A percentile compares a stretch with the other conserved stretches of the same genome.
These are phyloP conservation scores for Tillus elongatus DNA, from an alignment of 2,888 invertebrate genomes.

Conservation along the genomic window DNA sequence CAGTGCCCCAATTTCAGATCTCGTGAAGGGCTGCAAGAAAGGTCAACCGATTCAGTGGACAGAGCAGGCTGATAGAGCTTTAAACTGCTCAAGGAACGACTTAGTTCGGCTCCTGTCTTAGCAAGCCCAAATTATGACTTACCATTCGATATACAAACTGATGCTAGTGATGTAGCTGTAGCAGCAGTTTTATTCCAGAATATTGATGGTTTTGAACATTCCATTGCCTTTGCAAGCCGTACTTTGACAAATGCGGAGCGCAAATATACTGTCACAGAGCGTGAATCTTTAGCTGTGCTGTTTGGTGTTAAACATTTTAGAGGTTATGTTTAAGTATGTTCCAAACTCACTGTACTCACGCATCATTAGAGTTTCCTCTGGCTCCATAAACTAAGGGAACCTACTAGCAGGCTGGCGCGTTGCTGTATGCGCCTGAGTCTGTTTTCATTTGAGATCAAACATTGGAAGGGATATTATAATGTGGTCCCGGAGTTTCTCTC, in stretches of 20 bases:
- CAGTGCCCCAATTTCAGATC: slow-evolving; percentile 9
- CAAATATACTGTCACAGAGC: slow-evolving; percentile 16
- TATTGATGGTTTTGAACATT: slow-evolving; percentile 12
- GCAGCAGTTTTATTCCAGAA: not conserved
- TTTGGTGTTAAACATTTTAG: slow-evolving; percentile 9
- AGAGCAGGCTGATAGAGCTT: slow-evolving; percentile 8
- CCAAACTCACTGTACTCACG: slow-evolving; percentile 20
- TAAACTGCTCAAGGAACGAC: slow-evolving; percentile 10
- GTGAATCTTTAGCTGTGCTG: slow-evolving; percentile 4
- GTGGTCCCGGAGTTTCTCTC: slow-evolving; percentile 27
- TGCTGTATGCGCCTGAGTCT: slow-evolving; percentile 20
- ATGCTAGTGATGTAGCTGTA: slow-evolving; percentile 17
- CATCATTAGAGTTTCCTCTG: slow-evolving; percentile 26
- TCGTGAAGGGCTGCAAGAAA: slow-evolving; percentile 10
- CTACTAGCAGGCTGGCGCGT: slow-evolving; percentile 25
- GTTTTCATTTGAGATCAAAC: slow-evolving; percentile 20
- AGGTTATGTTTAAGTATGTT: slow-evolving; percentile 8
- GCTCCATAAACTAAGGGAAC: slow-evolving; percentile 24
- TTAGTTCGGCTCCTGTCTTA: slow-evolving; percentile 14
- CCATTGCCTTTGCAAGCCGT: slow-evolving; percentile 17
- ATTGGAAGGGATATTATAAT: slow-evolving; percentile 23
- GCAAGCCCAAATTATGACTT: slow-evolving; percentile 12
- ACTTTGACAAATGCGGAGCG: slow-evolving; percentile 10
- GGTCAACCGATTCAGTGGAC: slow-evolving; percentile 9
- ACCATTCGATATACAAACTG: slow-evolving; percentile 18